Percentiles rank a stretch among this genome's conserved stretches.
These are phyloP conservation scores for Alethe castanea DNA, from an alignment of 2,113 vertebrate genomes.

Conservation along the genomic window DNA sequence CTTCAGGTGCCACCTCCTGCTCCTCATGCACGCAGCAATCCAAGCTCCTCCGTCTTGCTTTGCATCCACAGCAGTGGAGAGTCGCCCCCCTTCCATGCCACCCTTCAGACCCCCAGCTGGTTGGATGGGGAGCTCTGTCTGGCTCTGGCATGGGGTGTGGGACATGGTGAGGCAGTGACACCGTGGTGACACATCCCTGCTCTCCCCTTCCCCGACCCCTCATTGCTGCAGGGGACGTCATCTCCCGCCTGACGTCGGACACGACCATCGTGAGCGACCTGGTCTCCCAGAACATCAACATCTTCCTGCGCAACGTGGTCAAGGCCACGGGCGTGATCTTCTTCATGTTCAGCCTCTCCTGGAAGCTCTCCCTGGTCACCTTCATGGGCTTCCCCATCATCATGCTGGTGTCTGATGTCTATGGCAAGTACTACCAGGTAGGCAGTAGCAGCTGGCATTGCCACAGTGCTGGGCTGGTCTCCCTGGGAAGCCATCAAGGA, in stretches of 20 bases:
- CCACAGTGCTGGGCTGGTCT: rapidly evolving
- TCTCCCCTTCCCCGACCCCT: background rate
- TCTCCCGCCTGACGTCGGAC: constrained; percentile 94
- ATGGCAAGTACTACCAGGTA: constrained; percentile 96
- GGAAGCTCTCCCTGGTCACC: constrained; percentile 90
- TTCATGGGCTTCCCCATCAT: constrained; percentile 96
- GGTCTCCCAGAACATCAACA: constrained; percentile 92
- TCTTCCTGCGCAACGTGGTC: constrained; percentile 88
- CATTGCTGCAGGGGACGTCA: constrained; percentile 84
- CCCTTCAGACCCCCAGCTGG: background rate
- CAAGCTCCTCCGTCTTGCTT: background rate
- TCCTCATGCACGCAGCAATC: background rate
- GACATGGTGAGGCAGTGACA: background rate
- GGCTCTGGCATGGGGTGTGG: background rate
- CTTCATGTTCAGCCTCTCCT: constrained; percentile 94
- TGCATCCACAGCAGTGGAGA: rapidly evolving
- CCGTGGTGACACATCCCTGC: rapidly evolving
- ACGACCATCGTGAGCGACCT: constrained; percentile 95
- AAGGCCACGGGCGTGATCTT: constrained; percentile 83
- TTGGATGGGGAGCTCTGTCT: background rate
- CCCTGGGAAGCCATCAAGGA: rapidly evolving
- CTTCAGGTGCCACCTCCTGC: background rate
- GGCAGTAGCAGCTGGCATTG: background rate
- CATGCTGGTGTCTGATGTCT: constrained; percentile 84
- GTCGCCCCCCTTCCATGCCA: background rate